phyloP scores from a whole-genome alignment of 2,797 vertebrate species.

The Kryptolebias ocellatus region DNA sequence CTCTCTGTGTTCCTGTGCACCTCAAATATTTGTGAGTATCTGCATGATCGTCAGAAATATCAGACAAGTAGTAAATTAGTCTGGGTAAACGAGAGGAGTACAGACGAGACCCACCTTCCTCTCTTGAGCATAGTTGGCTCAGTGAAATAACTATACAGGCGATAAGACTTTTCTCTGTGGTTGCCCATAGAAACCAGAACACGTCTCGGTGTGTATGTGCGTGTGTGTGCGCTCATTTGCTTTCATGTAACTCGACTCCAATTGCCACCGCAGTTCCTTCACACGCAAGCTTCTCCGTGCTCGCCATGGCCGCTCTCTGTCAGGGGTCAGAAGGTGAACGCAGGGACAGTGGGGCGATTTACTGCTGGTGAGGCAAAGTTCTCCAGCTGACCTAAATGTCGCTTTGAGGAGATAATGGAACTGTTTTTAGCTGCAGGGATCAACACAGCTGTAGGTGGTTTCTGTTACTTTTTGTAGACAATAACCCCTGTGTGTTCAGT shows the following conservation, averaged over 20 bases:
- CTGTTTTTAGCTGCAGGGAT: constrained; percentile 4
- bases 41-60: constrained; percentile 28
- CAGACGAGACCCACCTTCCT: constrained; percentile 3
- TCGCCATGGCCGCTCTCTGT: constrained; percentile 25
- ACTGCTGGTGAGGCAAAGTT: constrained; percentile 20
- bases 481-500: not conserved
- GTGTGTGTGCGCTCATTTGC: not conserved
- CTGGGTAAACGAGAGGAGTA: constrained; percentile 17
- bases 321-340: constrained; percentile 36
- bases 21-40: constrained; percentile 6
- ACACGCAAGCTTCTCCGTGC: constrained; percentile 5
- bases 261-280: constrained; percentile 11
- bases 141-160: constrained; percentile 19
- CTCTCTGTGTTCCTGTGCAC: too few species aligned
- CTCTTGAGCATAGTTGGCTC: constrained; percentile 1
- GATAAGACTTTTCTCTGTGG: constrained; percentile 1
- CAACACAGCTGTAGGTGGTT: not conserved
- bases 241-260: constrained; percentile 45
- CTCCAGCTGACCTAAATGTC: constrained; percentile 29
- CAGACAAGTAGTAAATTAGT: constrained; percentile 37
- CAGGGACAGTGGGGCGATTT: constrained; percentile 25
- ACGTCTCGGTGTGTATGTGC: not conserved
- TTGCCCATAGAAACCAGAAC: constrained; percentile 8
- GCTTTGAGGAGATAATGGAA: constrained; percentile 19
- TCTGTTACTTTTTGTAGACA: not conserved